Evolutionary conservation across 2,113 vertebrate genomes (phyloP).

Genomic region (Dipodomys ordii): DNA sequence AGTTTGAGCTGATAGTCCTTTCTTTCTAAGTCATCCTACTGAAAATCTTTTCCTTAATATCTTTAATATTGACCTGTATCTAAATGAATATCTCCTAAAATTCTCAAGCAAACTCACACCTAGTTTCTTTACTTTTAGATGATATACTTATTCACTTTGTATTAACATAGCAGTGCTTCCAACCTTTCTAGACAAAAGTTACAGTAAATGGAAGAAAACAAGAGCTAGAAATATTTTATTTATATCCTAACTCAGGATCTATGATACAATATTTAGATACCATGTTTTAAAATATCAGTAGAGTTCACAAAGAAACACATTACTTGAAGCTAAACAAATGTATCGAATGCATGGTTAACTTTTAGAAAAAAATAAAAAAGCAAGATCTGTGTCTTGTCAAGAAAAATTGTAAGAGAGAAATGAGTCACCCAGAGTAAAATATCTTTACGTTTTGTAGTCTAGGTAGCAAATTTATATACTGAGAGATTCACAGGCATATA

Average conservation of each 20-base stretch:
- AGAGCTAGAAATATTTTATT: background rate
- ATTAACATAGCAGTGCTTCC: slow-evolving; percentile 33
- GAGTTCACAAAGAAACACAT: background rate
- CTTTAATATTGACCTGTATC: slow-evolving; percentile 18
- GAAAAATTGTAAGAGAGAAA: background rate
- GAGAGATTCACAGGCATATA: slow-evolving; percentile 83
- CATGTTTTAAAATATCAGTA: slow-evolving; percentile 8
- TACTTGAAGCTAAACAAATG: background rate
- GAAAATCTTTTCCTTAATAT: slow-evolving; percentile 18
- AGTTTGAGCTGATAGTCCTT: background rate
- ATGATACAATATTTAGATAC: slow-evolving; percentile 14
- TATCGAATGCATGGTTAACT: background rate
- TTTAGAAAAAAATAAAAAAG: background rate
- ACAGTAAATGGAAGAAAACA: background rate
- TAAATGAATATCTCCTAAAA: slow-evolving; percentile 11
- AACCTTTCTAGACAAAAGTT: slow-evolving; percentile 10
- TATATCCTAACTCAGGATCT: background rate
- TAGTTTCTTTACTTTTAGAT: slow-evolving; percentile 29
- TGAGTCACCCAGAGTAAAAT: slow-evolving; percentile 52
- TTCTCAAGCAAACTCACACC: slow-evolving; percentile 32
- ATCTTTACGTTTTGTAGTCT: slow-evolving; percentile 84
- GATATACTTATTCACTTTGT: background rate
- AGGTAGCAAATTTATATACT: slow-evolving; percentile 85
- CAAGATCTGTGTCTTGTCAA: background rate
- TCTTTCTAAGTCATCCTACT: background rate